Evolutionary conservation across 2,888 invertebrate species (phyloP), one percentile per base, ranked within the genome.

Genomic region (Stratiomys singularior): DNA sequence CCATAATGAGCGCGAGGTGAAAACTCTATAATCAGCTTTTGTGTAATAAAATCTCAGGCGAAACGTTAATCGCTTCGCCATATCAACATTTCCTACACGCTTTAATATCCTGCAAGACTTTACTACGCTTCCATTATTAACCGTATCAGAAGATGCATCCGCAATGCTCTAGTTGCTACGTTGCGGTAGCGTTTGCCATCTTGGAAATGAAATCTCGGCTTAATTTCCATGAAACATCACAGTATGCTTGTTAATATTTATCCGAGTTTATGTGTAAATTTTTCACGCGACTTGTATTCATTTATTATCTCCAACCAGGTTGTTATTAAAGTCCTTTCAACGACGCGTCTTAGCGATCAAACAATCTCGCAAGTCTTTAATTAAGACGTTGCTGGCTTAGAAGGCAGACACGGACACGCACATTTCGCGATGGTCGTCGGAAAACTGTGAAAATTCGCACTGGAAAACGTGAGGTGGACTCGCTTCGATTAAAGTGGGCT

Each of bases 251-350:
- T 0, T 25, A 21, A 25, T 21, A 25, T 15, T 60, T 11, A 60
- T 60, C 25, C 60, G n/a, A 25, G 60, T 60, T 60, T 60, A 60
- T 60, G 60, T 60, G 60, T 23, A 60, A 60, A 60, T 60, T 25
- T 60, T 60, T 60, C 60, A 25, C 60, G 60, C 60, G 21, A 60
- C 37, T 60, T 60, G 9, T 25, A 11, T 21, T 25, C 21, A 60
- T 60, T 60, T 25, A 60, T 60, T 60, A 60, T 60, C 52, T 52
- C 7, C 9, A 25, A 60, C 25, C 60, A 25, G 60, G 60, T 60
- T 25, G 60, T 60, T 60, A 60, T 25, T 25, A 60, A 60, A 60
- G 25, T 25, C 25, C 60, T 23, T 11, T 52, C n/a, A 52, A 52
- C 15, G 23, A 11, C 25, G 1, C 25, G 1, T 25, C 13, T 13